Base-by-base conservation (phyloP, 1,140 invertebrate genomes). In the Epicauta chinensis region DNA sequence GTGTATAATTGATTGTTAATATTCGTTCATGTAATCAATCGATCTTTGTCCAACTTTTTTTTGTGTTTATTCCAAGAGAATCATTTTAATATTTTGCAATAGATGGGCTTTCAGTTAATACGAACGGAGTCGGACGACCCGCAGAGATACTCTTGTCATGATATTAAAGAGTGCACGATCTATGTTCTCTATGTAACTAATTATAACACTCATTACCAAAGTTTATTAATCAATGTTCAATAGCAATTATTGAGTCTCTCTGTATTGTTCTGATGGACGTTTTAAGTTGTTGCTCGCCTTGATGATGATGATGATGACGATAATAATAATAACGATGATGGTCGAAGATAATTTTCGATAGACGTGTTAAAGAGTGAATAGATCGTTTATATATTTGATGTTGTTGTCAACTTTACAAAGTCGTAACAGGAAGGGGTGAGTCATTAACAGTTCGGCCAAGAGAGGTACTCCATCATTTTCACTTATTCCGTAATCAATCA, bases 121-220 rank as follows among this genome's bases (percentile, higher is more conserved):
- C 7, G 7, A 5, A 23, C 17, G 30, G 13, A 35, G 39, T 16
- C 32, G n/a, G 49, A 31, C 31, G 15, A 30, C 49, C 49, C 39
- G 41, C 37, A 12, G 49, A 34, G 49, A 14, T 37, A 23, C 23
- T 23, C 23, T 23, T 23, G 23, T 23, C 23, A 23, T 23, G 23
- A 7, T 23, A 23, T 23, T n/a, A 23, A 47, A 37, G 45, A 47
- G 45, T 47, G 45, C 62, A 55, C 56, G 55, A 61, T 56, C 47
- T 56, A 52, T 49, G 3, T 51, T 47, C 40, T 36, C 51, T 45
- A 58, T n/a, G n/a, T 34, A 67, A 63, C 66, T 68, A 68, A 68
- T 68, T 66, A 68, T 65, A 66, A 65, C 62, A 63, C 66, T 68
- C 66, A 68, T 68, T 68, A 68, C 63, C 42, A 58, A 68, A 68